Evolutionary conservation across 2,888 invertebrate species (phyloP), one percentile per base, ranked within the genome.

Genomic region (Phorcus lineatus): DNA sequence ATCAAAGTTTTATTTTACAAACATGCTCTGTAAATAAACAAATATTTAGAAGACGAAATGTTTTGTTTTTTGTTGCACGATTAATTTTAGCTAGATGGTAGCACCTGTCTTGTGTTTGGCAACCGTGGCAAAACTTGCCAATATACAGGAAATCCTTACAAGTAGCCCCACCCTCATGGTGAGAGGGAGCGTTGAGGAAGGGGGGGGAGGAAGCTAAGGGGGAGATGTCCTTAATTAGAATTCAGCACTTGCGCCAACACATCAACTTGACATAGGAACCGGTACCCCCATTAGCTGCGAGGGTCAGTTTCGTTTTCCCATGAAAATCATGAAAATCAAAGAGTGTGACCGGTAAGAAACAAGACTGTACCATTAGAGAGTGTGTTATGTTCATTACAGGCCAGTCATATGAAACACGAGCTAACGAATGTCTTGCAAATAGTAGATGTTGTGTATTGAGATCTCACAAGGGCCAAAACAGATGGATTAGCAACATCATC

Each of bases 231-330:
- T 36, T 70, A 70, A 70, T 70, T 31, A 70, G 70, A 4, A 11
- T 36, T 19, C 36, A 31, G 36, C 70, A 70, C 70, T 70, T 70
- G 70, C n/a, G 70, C 70, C 70, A 70, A 70, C 70, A 31, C 36
- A 40, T 70, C 70, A 70, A 31, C 31, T 40, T 36, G 70, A 36
- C 70, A 70, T 36, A n/a, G 28, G 36, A 70, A 19, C 31, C 9
- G 70, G 40, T 40, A 70, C 24, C 36, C 36, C 70, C 40, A 70
- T 36, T 70, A 36, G 36, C 70, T 17, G 70, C 36, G 70, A 40
- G 70, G 70, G 70, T 70, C 70, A 70, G 70, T 70, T 70, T 70
- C 70, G 70, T 70, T 70, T 70, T 70, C 70, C 70, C 70, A 70
- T 70, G 70, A 70, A 70, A 70, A 40, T 19, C 36, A 36, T 70